These are phyloP conservation scores for Sebastes oblongus DNA, from an alignment of 2,797 vertebrate species.

Conservation along the genomic window DNA sequence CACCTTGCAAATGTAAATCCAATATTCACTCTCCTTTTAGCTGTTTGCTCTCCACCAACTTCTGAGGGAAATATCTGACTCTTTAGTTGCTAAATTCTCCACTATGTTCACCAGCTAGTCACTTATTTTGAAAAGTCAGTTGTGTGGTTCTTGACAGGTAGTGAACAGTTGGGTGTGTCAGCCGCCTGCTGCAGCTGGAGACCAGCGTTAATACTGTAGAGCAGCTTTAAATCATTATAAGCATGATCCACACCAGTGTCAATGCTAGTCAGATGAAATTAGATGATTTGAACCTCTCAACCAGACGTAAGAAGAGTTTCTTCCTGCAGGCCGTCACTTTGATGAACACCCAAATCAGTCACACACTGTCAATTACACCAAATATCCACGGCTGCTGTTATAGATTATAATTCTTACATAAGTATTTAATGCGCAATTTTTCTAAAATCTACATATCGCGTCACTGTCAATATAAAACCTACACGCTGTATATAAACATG, in stretches of 20 bases:
- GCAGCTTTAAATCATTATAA: not conserved
- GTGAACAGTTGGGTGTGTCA: not conserved
- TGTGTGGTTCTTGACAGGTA: not conserved
- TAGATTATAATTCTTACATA: too few relatives aligned
- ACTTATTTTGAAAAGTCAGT: not conserved
- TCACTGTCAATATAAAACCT: too few relatives aligned
- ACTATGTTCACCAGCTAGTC: not conserved
- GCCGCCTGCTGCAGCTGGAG: not conserved
- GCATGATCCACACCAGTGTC: not conserved
- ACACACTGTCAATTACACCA: accelerated
- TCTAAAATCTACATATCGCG: too few relatives aligned
- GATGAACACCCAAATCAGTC: too few relatives aligned
- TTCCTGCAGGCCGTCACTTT: too few relatives aligned
- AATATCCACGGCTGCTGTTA: too few relatives aligned
- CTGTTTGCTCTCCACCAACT: not conserved
- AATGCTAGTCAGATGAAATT: not conserved
- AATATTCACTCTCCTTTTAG: not conserved
- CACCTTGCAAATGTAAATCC: not conserved
- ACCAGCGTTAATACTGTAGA: too few relatives aligned
- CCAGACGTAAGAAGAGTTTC: too few relatives aligned
- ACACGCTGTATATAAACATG: too few relatives aligned
- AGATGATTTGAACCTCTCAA: not conserved
- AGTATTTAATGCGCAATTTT: accelerated
- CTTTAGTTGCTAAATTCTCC: not conserved
- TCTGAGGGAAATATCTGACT: not conserved